Percentiles rank a stretch among this genome's conserved stretches.
These are phyloP conservation scores for Ceratosolen fusciceps DNA, from an alignment of 1,140 invertebrate genomes.

Conservation along the genomic window DNA sequence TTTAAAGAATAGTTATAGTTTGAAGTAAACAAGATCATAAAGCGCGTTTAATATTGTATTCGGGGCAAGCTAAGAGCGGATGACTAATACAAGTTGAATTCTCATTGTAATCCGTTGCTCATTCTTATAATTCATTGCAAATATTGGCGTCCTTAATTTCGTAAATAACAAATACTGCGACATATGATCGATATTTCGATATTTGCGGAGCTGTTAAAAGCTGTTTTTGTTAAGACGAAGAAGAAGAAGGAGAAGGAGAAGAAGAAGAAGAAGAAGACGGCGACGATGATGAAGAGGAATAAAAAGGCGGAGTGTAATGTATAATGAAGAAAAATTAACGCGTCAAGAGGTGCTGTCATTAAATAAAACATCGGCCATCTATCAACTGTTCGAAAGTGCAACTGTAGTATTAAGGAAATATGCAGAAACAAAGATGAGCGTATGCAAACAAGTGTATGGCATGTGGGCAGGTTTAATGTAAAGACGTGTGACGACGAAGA, in stretches of 20 bases:
- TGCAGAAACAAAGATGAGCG: background rate
- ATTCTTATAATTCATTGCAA: background rate
- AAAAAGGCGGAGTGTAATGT: background rate
- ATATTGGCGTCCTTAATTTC: background rate
- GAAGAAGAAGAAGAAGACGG: background rate
- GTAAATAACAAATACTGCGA: background rate
- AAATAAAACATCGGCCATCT: background rate
- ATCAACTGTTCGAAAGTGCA: background rate
- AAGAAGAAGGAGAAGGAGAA: background rate
- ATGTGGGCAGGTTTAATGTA: no score
- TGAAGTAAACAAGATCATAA: background rate
- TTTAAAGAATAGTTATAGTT: no score
- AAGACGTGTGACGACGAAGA: no score
- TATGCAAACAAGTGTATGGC: background rate
- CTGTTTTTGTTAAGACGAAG: no score
- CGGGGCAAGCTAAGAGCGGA: background rate
- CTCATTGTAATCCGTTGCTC: background rate
- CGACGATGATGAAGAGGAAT: background rate
- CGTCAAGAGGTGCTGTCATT: background rate
- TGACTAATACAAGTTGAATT: conserved; percentile 12
- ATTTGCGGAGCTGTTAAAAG: background rate
- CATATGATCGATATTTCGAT: background rate
- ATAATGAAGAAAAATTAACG: background rate
- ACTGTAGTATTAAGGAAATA: background rate
- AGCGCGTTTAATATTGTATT: background rate